Evolutionary conservation across 64 coral and sea anemone genomes (phyloP), one percentile per base, ranked within the genome.

Genomic region (Montipora efflorescens): DNA sequence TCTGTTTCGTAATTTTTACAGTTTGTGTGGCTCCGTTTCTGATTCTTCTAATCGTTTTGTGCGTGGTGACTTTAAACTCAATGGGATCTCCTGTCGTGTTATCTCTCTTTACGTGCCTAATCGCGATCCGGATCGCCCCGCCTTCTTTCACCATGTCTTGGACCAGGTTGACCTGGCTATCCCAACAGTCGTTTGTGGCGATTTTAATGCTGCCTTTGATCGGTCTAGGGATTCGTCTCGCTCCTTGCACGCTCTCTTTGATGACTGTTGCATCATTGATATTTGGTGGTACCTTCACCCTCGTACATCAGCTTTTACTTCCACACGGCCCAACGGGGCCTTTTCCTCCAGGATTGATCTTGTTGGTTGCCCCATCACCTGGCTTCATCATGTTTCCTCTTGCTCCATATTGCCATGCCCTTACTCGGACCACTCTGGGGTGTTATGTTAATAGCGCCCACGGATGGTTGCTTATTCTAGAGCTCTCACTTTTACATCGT

Each of bases 351-450:
- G 59, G 13, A 84, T 84, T 49, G 81, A 84, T 9, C 22, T 18
- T 0, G 25, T 75, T 58, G 81, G 28, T 43, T 64, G 1, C 3
- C 81, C 81, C 0, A 48, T 3, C 47, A 0, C 59, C 5, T 69
- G 81, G 81, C 0, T 84, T 0, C 2, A 43, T 10, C 10, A 44
- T 7, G 45, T 68, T 5, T n/a, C 43, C 0, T n/a, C 81, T 9
- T 70, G 61, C 48, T n/a, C 10, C 4, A 66, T 94, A 4, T 0
- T 76, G 2, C 66, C 78, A 0, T 94, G 79, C 20, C 87, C 93
- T 20, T 64, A 47, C 5, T 89, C 93, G 44, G 93, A 94, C 28
- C 93, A 95, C 22, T 78, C 78, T 1, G 59, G 59, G 9, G 59
- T 64, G 59, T 11, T 64, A 11, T 64, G 59, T 53, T 25, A 25